Base-by-base conservation (phyloP, 2,113 vertebrate species). In the Eubucco bourcierii region DNA sequence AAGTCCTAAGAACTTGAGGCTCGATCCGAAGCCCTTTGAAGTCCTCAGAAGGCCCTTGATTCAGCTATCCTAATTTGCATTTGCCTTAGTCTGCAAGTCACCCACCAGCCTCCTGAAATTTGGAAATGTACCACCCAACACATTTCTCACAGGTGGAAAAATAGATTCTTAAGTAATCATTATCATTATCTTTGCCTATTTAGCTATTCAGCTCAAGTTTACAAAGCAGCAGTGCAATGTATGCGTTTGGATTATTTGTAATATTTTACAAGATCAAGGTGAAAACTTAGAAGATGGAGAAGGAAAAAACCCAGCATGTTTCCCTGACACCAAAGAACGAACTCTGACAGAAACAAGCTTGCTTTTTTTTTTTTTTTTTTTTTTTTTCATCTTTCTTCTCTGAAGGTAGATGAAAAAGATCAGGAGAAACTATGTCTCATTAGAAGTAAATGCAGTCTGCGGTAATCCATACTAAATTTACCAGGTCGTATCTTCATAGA, bases 341-440 rank as follows among this genome's bases (percentile, higher is more conserved):
- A 91, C 82, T 76, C 90, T 96, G 92, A 96, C 87, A 96, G 92
- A 95, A 96, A 97, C 90, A 97, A 96, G 84, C 78, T 91, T 59
- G n/a, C n/a, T 85, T 92, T 85, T 52, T 44, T 52, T 50, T 97
- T 97, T 88, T 91, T n/a, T n/a, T n/a, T 85, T 92, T 85, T 52
- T 44, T 52, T 50, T 97, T 97, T 88, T 91, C 77, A 97, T 95
- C 83, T 92, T 94, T 95, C 90, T 93, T 95, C 90, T 97, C 93
- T 96, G 92, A 97, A 97, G 95, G 84, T 90, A 97, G 95, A 96
- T 97, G 94, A 97, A 96, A 97, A 97, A 97, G 90, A 96, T 96
- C 87, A 95, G 95, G 91, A 92, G 84, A 89, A 95, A 80, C 79
- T 91, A 78, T 77, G 68, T 95, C 95, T 97, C 91, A 96, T 97